Evolutionary conservation across 2,113 vertebrate species (phyloP), one percentile per base, ranked within the genome.

Genomic region (Leptocoma aspasia): DNA sequence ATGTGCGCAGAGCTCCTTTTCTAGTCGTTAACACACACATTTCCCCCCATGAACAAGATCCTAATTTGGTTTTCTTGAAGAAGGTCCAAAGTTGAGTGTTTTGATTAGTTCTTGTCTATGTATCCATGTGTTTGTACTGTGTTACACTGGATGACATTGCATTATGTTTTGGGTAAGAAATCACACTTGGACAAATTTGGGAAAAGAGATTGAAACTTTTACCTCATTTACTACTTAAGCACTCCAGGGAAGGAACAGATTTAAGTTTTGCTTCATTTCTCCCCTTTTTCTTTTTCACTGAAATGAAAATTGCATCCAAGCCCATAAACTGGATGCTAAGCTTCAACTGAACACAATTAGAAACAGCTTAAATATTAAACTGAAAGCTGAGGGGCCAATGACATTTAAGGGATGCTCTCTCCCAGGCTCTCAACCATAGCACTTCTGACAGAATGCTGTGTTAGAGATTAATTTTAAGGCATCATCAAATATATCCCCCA

Each of bases 301-400:
- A 86, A 85, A 75, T 33, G 10, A 89, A 93, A 86, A 86, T 83
- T 83, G 35, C 68, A 78, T 83, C 79, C 92, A 86, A 80, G 49
- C 31, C 35, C 80, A 35, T 60, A 69, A 89, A 66, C n/a, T 56
- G 11, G 26, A 42, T 88, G 87, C 85, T 82, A 96, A 90, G 64
- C 81, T 92, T 93, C 86, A 91, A 47, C 82, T 70, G 79, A 93
- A 78, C 44, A 71, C 78, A 89, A 95, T 96, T 95, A 95, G 85
- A 92, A 96, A 93, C 94, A 95, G 94, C 84, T 96, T 94, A 83
- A 82, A 90, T 78, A 90, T 88, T 95, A 83, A 92, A 90, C 86
- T 33, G 81, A 82, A 80, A 85, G 13, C 64, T 90, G 70, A 52
- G 69, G 68, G 49, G n/a, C 68, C 66, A 85, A 24, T 82, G 54